phyloP scores from a whole-genome alignment of 2,888 invertebrate genomes.

The Heliothis peltigera region DNA sequence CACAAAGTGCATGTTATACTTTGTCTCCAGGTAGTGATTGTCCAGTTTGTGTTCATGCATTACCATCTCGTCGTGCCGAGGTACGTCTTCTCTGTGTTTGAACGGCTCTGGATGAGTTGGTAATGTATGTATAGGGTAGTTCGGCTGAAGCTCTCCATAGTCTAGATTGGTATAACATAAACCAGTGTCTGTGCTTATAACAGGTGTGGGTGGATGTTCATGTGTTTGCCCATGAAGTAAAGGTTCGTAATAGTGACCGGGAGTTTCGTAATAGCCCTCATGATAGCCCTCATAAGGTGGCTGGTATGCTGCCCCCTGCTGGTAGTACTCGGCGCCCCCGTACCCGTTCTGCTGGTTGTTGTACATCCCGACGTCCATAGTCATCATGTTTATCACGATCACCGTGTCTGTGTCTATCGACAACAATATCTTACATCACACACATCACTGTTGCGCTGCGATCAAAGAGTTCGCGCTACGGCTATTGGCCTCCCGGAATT shows the following conservation, averaged over 20 bases:
- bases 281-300: slow-evolving; percentile 85
- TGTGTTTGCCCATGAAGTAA: slow-evolving; percentile 84
- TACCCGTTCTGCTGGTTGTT: slow-evolving; percentile 91
- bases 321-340: slow-evolving; percentile 87
- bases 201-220: slow-evolving; percentile 89
- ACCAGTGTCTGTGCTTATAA: slow-evolving; percentile 96
- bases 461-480: slow-evolving; percentile 60
- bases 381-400: slow-evolving; percentile 91
- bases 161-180: slow-evolving; percentile 97
- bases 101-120: slow-evolving; percentile 88
- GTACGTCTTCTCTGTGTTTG: slow-evolving; percentile 89
- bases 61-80: slow-evolving; percentile 87
- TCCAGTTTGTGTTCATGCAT: slow-evolving; percentile 85
- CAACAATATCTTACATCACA: slow-evolving; percentile 79
- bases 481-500: slow-evolving; percentile 72
- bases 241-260: slow-evolving; percentile 88
- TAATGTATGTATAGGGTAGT: slow-evolving; percentile 88
- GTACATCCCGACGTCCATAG: slow-evolving; percentile 95
- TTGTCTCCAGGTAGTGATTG: slow-evolving; percentile 87
- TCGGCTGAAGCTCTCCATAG: slow-evolving; percentile 90
- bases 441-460: slow-evolving; percentile 79
- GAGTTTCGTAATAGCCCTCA: slow-evolving; percentile 84
- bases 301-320: slow-evolving; percentile 85
- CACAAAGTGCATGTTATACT: slow-evolving; percentile 88
- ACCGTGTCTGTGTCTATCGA: slow-evolving; percentile 80